Evolutionary conservation across 2,797 vertebrate genomes (phyloP).

Genomic region (Carcharodon carcharias): DNA sequence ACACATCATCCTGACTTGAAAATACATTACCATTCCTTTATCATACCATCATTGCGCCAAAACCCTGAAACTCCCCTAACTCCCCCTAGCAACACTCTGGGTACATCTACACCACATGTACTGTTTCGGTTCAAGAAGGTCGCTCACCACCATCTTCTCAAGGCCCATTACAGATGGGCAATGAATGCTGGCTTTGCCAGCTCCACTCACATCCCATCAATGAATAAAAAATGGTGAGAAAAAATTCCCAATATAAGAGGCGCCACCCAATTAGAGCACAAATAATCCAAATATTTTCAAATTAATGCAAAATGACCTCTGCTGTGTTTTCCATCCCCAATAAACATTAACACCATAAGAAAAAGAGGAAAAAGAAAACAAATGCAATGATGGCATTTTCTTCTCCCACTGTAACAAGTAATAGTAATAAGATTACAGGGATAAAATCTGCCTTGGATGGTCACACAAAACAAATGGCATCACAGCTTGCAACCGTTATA

Average conservation of each 20-base stretch:
- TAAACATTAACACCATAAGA: neutral
- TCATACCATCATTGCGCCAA: no score
- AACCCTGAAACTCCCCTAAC: no score
- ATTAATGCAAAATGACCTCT: neutral
- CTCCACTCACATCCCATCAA: neutral
- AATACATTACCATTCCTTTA: no score
- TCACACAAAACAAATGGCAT: neutral
- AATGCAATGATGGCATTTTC: neutral
- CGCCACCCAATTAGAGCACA: neutral
- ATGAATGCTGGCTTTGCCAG: no score
- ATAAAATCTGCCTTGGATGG: neutral
- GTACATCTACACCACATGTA: no score
- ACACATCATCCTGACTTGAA: no score
- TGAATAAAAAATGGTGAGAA: neutral
- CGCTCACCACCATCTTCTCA: no score
- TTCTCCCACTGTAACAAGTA: neutral
- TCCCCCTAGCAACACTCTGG: no score
- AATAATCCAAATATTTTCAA: neutral
- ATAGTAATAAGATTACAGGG: neutral
- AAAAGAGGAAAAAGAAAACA: neutral
- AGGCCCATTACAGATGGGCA: no score
- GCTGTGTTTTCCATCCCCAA: neutral
- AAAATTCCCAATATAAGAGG: neutral
- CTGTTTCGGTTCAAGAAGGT: no score
- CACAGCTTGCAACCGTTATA: neutral